Evolutionary conservation across 2,113 vertebrate genomes (phyloP), one percentile per base, ranked within the genome.

Genomic region (Lanius collurio): DNA sequence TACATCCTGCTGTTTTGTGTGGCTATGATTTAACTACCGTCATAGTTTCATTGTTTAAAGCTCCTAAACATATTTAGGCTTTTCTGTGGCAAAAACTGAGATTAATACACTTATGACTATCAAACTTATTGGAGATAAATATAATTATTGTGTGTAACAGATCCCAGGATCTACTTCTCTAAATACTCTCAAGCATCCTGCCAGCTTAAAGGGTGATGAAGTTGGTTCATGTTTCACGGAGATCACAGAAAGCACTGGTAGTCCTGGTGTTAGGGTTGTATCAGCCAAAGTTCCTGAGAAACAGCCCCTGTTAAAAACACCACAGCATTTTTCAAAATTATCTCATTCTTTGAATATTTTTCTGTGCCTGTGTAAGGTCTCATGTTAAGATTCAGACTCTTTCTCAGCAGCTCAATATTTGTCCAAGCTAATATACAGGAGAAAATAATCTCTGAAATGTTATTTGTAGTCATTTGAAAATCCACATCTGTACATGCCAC

Each of bases 261-360:
- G 64, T 67, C 37, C 59, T 86, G 22, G 22, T 87, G 27, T 30
- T 49, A 53, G 46, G 35, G 11, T 33, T 70, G 18, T 78, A 20
- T 93, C 68, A 75, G 60, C 59, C 82, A 60, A 70, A 35, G 50
- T 52, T 89, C 47, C 86, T 78, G 83, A 90, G 86, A 86, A 93
- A 81, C 42, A 89, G 47, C 22, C 44, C 14, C 44, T 5, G 1
- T 81, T 67, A 57, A 83, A 94, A 93, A 81, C 42, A 89, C 67
- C 39, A 42, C 22, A 69, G 24, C 67, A 63, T 93, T 94, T 92
- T 74, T 79, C 27, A 93, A 77, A 91, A 82, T 84, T 70, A 44
- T 75, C 60, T 95, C 46, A 64, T 90, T 83, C 73, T 85, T 89
- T 55, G 74, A 81, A 59, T 93, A 83, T 83, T 88, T 78, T 81